Percentiles rank a stretch among this genome's conserved stretches.
phyloP scores from a whole-genome alignment of 2,113 vertebrate genomes.

The Stictonetta naevosa region DNA sequence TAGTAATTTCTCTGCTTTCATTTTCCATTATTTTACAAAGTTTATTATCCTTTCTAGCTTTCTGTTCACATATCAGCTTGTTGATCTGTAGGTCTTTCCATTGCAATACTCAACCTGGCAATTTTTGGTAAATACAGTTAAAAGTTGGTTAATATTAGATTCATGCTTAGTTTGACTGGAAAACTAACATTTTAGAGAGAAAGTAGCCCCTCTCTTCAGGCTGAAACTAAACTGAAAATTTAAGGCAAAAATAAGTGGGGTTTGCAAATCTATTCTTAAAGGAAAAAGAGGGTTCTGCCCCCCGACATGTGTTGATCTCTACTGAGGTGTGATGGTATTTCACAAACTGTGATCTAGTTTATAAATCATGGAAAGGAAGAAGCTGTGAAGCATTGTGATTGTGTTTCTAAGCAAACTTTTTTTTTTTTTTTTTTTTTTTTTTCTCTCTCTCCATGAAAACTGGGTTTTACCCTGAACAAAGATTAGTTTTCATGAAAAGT shows the following conservation, averaged over 20 bases:
- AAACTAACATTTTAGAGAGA: not conserved
- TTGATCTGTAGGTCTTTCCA: not conserved
- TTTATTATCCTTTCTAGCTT: not conserved
- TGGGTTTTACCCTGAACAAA: accelerated
- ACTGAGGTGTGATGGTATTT: not conserved
- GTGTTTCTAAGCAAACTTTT: not conserved
- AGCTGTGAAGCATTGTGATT: not conserved
- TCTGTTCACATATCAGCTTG: not conserved
- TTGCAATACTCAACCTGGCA: not conserved
- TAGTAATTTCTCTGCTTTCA: not conserved
- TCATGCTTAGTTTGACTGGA: not conserved
- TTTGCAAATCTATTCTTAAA: not conserved
- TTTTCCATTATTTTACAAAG: not conserved
- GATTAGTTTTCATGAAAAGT: not conserved
- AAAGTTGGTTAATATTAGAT: not conserved
- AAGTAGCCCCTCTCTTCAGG: not conserved
- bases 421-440: not conserved
- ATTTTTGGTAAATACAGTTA: not conserved
- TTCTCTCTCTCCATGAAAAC: not conserved
- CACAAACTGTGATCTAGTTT: not conserved
- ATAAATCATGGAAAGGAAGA: not conserved
- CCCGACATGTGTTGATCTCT: accelerated
- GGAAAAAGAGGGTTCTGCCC: not conserved
- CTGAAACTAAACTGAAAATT: not conserved
- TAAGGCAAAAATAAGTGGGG: not conserved